Evolutionary conservation across 2,888 invertebrate genomes (phyloP).

Genomic region (Beris morrisii): DNA sequence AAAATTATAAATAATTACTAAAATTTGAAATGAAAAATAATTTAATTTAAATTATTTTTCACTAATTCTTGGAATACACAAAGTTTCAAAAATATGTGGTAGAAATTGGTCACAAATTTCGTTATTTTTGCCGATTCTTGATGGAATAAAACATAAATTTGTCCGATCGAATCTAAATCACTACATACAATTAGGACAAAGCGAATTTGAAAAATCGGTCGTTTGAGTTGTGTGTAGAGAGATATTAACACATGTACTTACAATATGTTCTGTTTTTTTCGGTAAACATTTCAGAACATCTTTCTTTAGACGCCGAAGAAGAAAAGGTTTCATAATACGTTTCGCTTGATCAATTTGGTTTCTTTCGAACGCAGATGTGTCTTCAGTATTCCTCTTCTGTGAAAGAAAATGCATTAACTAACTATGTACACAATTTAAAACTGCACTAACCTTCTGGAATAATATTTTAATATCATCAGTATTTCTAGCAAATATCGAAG

Average conservation of each 20-base stretch:
- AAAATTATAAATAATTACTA: neutral
- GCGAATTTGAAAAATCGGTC: too few species aligned
- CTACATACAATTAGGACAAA: too few species aligned
- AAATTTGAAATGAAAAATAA: neutral
- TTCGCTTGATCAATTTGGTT: conserved; percentile 92
- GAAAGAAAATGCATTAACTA: conserved; percentile 16
- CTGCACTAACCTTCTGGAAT: conserved; percentile 75
- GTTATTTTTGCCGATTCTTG: too few species aligned
- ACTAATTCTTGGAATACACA: neutral
- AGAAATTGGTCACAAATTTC: too few species aligned
- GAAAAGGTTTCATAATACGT: conserved; percentile 93
- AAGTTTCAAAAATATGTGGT: neutral
- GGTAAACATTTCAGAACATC: conserved; percentile 88
- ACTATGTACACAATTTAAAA: conserved; percentile 27
- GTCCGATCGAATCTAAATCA: too few species aligned
- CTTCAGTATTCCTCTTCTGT: conserved; percentile 62
- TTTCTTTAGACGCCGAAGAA: conserved; percentile 81
- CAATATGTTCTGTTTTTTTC: conserved; percentile 72
- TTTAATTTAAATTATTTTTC: neutral
- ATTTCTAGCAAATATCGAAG: conserved; percentile 87
- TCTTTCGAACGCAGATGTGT: conserved; percentile 79
- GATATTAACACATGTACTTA: conserved; percentile 46
- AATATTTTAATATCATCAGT: conserved; percentile 83
- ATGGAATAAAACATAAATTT: too few species aligned
- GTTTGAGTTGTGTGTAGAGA: too few species aligned